phyloP scores from a whole-genome alignment of 2,888 invertebrate species.

The Tiphia femorata region DNA sequence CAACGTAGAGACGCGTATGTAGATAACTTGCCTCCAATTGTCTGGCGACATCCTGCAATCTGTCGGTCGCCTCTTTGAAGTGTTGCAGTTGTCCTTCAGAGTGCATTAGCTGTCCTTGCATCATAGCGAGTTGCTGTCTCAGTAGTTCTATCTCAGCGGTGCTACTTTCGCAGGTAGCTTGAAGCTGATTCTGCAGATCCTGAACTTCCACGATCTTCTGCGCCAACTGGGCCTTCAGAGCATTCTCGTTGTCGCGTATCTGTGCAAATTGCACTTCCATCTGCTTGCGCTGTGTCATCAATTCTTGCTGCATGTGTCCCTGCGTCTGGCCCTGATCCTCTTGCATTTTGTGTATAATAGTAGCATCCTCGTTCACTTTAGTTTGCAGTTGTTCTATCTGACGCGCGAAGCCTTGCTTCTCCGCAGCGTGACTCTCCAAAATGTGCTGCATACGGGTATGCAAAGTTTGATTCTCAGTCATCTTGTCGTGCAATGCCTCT shows the following conservation, averaged over 20 bases:
- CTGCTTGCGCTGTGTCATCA: constrained; percentile 76
- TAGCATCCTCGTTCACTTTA: constrained; percentile 73
- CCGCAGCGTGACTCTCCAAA: constrained; percentile 71
- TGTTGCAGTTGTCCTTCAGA: constrained; percentile 61
- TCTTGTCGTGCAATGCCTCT: constrained; percentile 71
- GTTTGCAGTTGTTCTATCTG: constrained; percentile 76
- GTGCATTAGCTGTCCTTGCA: constrained; percentile 62
- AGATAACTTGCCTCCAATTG: constrained; percentile 73
- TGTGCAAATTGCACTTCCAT: constrained; percentile 77
- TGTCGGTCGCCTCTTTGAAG: constrained; percentile 71
- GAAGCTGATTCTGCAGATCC: constrained; percentile 64
- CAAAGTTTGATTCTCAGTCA: constrained; percentile 75
- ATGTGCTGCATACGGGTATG: constrained; percentile 76
- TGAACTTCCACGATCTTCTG: constrained; percentile 71
- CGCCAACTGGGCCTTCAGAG: constrained; percentile 61
- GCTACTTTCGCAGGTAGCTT: constrained; percentile 61
- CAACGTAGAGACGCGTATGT: no score
- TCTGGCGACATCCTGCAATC: constrained; percentile 71
- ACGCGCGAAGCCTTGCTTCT: constrained; percentile 75
- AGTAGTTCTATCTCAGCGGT: constrained; percentile 60
- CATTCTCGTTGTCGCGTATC: constrained; percentile 71
- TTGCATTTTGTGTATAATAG: constrained; percentile 70
- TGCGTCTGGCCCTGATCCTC: constrained; percentile 72
- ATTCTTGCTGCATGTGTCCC: constrained; percentile 69
- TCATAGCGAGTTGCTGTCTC: constrained; percentile 56